phyloP scores from a whole-genome alignment of 2,113 vertebrate genomes.

The Paracanthobrama guichenoti region DNA sequence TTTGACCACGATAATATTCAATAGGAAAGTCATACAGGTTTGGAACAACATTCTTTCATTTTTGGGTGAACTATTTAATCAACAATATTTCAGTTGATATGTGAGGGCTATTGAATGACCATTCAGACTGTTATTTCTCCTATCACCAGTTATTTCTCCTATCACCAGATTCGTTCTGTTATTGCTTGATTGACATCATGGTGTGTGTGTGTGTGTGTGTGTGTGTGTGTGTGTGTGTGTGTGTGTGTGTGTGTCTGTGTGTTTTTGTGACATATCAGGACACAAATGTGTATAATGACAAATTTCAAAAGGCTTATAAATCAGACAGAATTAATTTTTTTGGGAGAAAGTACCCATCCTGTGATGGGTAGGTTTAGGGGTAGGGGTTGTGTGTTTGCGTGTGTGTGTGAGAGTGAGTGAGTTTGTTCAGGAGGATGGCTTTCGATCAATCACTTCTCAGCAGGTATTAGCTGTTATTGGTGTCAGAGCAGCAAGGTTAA shows the following conservation, averaged over 20 bases:
- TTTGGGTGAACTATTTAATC: neutral
- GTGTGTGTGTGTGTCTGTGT: neutral
- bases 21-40: neutral
- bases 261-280: too few relatives aligned
- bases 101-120: neutral
- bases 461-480: conserved; percentile 33
- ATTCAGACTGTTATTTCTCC: neutral
- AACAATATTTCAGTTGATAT: neutral
- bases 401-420: conserved; percentile 10
- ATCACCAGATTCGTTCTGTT: neutral
- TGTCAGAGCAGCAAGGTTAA: conserved; percentile 45
- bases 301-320: too few relatives aligned
- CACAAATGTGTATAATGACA: too few relatives aligned
- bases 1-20: neutral
- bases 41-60: neutral
- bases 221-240: conserved; percentile 31
- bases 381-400: conserved; percentile 13
- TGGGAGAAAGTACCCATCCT: too few relatives aligned
- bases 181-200: conserved; percentile 28
- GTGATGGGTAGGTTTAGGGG: too few relatives aligned
- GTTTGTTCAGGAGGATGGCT: neutral
- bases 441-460: conserved; percentile 43
- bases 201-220: conserved; percentile 11
- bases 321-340: too few relatives aligned
- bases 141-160: neutral